phyloP scores from a whole-genome alignment of 2,888 invertebrate species.

The Drosophila birchii region DNA sequence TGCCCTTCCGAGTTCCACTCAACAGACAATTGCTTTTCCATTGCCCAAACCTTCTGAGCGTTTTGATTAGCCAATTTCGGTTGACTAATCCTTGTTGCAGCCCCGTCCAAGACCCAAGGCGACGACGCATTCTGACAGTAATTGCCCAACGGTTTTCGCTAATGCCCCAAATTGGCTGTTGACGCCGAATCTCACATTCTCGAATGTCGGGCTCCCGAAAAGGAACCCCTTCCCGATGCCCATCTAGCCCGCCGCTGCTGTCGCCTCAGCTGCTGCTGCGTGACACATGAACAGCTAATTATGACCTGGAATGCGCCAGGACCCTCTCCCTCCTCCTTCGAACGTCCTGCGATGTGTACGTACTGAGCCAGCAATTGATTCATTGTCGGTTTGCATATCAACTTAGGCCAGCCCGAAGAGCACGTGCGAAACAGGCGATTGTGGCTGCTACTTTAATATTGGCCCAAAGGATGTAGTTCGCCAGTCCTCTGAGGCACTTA shows the following conservation, averaged over 20 bases:
- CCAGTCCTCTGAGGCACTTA: not conserved
- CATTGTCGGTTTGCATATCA: constrained; percentile 57
- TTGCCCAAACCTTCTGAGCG: constrained; percentile 47
- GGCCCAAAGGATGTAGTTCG: not conserved
- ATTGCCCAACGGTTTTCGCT: constrained; percentile 79
- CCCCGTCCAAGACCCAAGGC: constrained; percentile 25
- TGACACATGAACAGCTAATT: constrained; percentile 76
- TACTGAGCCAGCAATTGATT: constrained; percentile 62
- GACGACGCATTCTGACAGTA: constrained; percentile 68
- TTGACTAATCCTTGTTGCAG: constrained; percentile 55
- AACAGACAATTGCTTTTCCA: constrained; percentile 65
- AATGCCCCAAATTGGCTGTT: constrained; percentile 80
- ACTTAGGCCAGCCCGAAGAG: constrained; percentile 15
- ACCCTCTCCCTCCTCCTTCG: not conserved
- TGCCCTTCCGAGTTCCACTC: constrained; percentile 16
- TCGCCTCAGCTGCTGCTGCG: constrained; percentile 47
- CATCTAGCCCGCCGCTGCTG: constrained; percentile 11
- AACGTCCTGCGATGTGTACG: constrained; percentile 23
- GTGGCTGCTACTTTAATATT: constrained; percentile 12
- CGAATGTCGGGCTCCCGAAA: constrained; percentile 40
- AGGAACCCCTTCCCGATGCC: constrained; percentile 22
- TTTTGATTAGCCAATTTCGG: constrained; percentile 66
- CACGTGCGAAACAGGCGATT: constrained; percentile 27
- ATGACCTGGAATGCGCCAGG: constrained; percentile 57
- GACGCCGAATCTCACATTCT: constrained; percentile 75